Conservation (phyloP, 1,140 invertebrate genomes). For the Trinorchestia longiramus region DNA sequence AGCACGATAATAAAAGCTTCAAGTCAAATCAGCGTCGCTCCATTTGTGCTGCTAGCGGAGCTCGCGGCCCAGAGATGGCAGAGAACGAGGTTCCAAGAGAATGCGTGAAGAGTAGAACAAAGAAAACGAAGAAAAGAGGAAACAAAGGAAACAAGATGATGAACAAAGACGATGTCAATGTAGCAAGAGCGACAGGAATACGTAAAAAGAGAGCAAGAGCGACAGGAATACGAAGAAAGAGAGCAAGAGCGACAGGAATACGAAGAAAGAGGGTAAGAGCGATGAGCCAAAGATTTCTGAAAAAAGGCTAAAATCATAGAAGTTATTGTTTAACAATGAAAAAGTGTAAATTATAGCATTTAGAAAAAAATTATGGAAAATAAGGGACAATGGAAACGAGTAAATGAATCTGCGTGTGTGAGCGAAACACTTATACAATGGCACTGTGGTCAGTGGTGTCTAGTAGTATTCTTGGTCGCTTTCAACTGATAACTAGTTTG, state of each 20-base stretch:
- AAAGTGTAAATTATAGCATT: too few relatives aligned
- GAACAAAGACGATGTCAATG: too few relatives aligned
- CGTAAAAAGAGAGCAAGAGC: background rate
- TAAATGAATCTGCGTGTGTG: too few relatives aligned
- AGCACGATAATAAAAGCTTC: slow-evolving; percentile 34
- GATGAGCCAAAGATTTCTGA: too few relatives aligned
- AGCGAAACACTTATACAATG: too few relatives aligned
- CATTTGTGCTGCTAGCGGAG: background rate
- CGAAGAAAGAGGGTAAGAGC: background rate
- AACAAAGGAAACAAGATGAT: background rate
- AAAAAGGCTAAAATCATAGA: too few relatives aligned
- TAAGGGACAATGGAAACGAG: too few relatives aligned
- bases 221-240: background rate
- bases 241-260: background rate
- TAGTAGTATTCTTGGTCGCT: too few relatives aligned
- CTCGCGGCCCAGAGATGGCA: background rate
- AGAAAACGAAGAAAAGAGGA: background rate
- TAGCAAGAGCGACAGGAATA: background rate
- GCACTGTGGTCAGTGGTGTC: too few relatives aligned
- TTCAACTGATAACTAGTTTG: too few relatives aligned
- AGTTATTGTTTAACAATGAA: too few relatives aligned
- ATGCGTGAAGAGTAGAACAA: background rate
- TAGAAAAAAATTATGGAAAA: too few relatives aligned
- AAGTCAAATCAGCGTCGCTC: slow-evolving; percentile 33
- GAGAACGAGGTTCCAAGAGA: background rate